phyloP scores from a whole-genome alignment of 2,797 vertebrate species.

The Sebastes diploproa region DNA sequence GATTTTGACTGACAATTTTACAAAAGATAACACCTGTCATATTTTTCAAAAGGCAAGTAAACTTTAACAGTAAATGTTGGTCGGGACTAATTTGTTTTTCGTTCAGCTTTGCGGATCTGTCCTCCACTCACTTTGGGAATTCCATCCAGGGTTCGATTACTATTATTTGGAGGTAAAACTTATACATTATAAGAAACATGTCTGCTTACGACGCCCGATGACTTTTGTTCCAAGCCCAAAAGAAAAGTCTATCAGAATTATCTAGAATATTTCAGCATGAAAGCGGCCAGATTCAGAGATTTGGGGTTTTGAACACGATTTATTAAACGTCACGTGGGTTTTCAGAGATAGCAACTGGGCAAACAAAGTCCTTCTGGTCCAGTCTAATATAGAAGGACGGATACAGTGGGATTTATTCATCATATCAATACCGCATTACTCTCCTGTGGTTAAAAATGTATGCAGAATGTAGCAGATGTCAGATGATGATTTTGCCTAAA shows the following conservation, averaged over 20 bases:
- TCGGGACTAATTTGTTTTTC: background rate
- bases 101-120: background rate
- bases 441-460: background rate
- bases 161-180: background rate
- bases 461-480: background rate
- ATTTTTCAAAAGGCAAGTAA: background rate
- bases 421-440: background rate
- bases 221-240: background rate
- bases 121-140: background rate
- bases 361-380: background rate
- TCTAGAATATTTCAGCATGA: background rate
- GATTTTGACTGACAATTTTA: background rate
- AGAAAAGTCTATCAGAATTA: background rate
- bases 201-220: background rate
- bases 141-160: background rate
- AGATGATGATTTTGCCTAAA: background rate
- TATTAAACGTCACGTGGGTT: background rate
- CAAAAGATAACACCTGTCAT: background rate
- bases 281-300: background rate
- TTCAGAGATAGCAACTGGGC: background rate
- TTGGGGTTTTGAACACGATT: background rate
- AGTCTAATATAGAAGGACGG: background rate
- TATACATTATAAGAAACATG: background rate
- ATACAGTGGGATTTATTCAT: background rate
- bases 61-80: background rate